phyloP scores from a whole-genome alignment of 2,797 vertebrate genomes.

The Micromesistius poutassou region DNA sequence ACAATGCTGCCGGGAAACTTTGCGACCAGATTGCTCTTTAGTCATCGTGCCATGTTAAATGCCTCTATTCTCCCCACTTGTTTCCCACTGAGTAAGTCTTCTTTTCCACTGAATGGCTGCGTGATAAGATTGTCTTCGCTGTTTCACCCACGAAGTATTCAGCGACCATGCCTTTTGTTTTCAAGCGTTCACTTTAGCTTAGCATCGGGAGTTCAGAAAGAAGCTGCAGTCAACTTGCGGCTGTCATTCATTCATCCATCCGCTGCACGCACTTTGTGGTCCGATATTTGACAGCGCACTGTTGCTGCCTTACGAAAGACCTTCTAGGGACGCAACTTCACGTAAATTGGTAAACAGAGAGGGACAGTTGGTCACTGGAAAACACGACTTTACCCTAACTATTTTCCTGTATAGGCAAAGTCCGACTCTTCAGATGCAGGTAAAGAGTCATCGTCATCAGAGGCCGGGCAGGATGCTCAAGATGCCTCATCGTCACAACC shows the following conservation, averaged over 20 bases:
- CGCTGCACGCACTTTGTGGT: too few relatives aligned
- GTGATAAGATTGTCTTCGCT: background rate
- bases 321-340: background rate
- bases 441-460: conserved; percentile 71
- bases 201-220: background rate
- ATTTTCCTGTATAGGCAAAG: conserved; percentile 55
- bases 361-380: background rate
- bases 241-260: background rate
- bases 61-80: background rate
- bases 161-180: background rate
- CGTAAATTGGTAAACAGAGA: background rate
- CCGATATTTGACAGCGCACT: too few relatives aligned
- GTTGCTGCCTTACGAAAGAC: background rate
- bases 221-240: too few relatives aligned
- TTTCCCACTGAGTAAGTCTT: background rate
- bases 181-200: background rate
- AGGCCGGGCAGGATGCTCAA: conserved; percentile 68
- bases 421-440: conserved; percentile 69
- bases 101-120: background rate
- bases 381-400: background rate
- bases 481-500: conserved; percentile 82
- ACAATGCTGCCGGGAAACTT: background rate
- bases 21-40: background rate
- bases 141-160: background rate
- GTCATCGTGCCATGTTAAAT: background rate